Percentiles rank a stretch among this genome's conserved stretches.
Conservation (phyloP, 2,797 vertebrate genomes). For the Echeneis naucrates region DNA sequence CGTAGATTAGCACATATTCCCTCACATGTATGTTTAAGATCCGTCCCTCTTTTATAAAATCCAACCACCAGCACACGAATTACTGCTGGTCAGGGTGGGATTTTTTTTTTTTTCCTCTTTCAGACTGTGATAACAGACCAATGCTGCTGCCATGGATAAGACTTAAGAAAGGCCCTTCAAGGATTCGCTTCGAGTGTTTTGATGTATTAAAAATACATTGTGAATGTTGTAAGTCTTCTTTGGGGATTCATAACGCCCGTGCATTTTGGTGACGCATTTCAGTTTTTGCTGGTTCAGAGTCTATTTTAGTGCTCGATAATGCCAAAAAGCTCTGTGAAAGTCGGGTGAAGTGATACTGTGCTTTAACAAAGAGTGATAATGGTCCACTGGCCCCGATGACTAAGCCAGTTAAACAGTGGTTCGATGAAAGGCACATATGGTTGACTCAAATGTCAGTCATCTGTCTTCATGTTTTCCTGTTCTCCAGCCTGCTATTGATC, state of each 20-base stretch:
- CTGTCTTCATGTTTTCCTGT: conserved; percentile 27
- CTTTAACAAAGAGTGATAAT: background rate
- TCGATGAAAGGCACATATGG: background rate
- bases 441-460: conserved; percentile 18
- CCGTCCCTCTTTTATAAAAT: background rate
- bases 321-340: background rate
- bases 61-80: background rate
- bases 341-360: background rate
- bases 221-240: background rate
- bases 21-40: background rate
- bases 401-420: background rate
- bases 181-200: background rate
- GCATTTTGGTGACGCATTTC: background rate
- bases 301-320: background rate
- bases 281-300: background rate
- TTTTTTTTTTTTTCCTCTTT: background rate
- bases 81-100: background rate
- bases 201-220: conserved; percentile 9
- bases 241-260: background rate
- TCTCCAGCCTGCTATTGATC: conserved; percentile 43
- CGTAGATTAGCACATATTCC: background rate
- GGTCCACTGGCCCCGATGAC: background rate
- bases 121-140: background rate
- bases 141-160: conserved; percentile 1
- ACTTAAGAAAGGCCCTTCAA: background rate